Base-by-base conservation (phyloP, 2,113 vertebrate genomes). In the Chloropsis cyanopogon region DNA sequence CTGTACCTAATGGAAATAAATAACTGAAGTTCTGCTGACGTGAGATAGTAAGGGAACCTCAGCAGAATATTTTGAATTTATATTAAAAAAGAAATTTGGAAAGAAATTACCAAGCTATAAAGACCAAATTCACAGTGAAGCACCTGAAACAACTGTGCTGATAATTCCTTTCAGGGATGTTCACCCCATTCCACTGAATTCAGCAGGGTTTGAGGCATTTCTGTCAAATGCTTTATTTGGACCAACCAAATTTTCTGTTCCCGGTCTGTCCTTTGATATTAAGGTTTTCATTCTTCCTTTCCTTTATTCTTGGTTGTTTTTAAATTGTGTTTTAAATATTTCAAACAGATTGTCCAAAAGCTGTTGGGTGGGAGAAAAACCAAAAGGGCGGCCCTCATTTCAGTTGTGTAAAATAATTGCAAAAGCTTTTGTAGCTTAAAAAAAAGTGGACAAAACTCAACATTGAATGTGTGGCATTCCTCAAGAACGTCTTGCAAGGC, bases 361-460 rank as follows among this genome's bases (percentile, higher is more conserved):
- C 98, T 88, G 99, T 99, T 6, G 99, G 99, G 35, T 99, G 99
- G 99, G 99, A 99, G 96, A 99, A 99, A 84, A 99, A 99, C 90
- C 97, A 98, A 46, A 99, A 99, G 81, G 99, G 99, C 57, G 97
- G 98, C 35, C 37, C 12, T 66, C 24, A 39, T 56, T 69, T 80
- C 24, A 16, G 8, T 28, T 21, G 3, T 56, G 37, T 6, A 7
- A 3, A 84, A 44, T 17, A 75, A 29, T 2, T 33, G 14, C 23
- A 10, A n/a, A 96, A 87, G 3, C 44, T 49, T 64, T 72, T 37
- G 11, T 12, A 49, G 33, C 54, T 70, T 57, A 21, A 60, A 86
- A 60, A 86, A 71, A 87, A 42, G 2, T 2, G 20, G 14, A 7
- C 41, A 52, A 26, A 91, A 59, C 29, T 61, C 11, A 26, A 22